Evolutionary conservation across 2,888 invertebrate genomes (phyloP), one percentile per base, ranked within the genome.

Genomic region (Limnephilus lunatus): DNA sequence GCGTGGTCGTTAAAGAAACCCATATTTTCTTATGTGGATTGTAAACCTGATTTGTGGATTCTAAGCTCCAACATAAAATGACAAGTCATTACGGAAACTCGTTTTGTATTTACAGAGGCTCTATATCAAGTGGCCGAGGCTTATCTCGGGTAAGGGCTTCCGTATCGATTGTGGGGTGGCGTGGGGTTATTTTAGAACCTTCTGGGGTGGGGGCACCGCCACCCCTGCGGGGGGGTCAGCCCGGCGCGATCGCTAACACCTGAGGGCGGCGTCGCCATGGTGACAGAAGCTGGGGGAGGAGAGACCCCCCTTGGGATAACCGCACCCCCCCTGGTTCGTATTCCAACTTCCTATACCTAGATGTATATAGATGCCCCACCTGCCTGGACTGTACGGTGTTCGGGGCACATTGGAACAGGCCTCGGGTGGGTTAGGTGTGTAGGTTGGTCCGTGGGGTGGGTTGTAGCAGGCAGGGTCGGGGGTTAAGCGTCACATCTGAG

Each of bases 201-300:
- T 48, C 48, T 48, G 11, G 68, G 90, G 85, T n/a, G 15, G 81
- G 44, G 89, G 89, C 15, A 82, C 35, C 31, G 35, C 48, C 39
- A 92, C 92, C 91, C 85, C 92, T 35, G 31, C 81, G 93, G 91
- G 90, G 31, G 68, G 88, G 88, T 88, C 88, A 88, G 88, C 88
- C 90, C 82, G 96, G 96, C 94, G 96, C 96, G 96, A 96, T 95
- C 95, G 95, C 95, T 95, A 95, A 95, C 95, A 96, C 96, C 96
- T 96, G 96, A 96, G 96, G 96, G 96, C 95, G 95, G 96, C 96
- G 97, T 96, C 95, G 95, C 96, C 96, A 96, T 96, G 95, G 95
- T 96, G 95, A 97, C 97, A 86, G 81, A 81, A 48, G 86, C 92
- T 92, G 93, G 68, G 68, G 68, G n/a, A 68, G 68, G 85, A 91